Evolutionary conservation across 2,797 vertebrate genomes (phyloP), one percentile per base, ranked within the genome.

Genomic region (Echeneis naucrates): DNA sequence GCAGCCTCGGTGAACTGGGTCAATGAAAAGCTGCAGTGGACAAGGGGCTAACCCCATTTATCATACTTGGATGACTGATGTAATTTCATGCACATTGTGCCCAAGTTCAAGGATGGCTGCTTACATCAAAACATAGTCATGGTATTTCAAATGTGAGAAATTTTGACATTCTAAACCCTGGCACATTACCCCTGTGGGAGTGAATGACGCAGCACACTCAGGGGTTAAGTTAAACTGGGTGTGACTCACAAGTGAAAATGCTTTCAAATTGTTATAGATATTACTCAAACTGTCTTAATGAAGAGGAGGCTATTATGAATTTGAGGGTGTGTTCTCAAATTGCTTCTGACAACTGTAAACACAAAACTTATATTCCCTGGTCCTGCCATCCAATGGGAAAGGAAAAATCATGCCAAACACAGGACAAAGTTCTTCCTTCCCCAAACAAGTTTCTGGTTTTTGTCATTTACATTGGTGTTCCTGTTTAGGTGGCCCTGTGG

Each of bases 401-500:
- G 62, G 56, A 62, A 59, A 90, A 60, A 67, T 27, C 51, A 10
- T 6, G 16, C 32, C 38, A 17, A 54, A 26, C 47, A 35, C 38
- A 6, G 38, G 8, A 58, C 55, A 24, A 0, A 40, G 45, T 27
- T 40, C 16, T 47, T 58, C 19, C 79, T 78, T 76, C 75, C 75
- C 75, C 69, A n/a, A 26, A 42, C 16, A 8, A 52, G 72, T 72
- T 66, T 72, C 69, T 24, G 16, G 45, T 59, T 79, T 66, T 21
- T 47, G 21, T 65, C 51, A 82, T 81, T 77, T 70, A 67, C 82
- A 83, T 87, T 57, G 71, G 53, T 72, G 65, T 81, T 50, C 16
- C 50, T 73, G 30, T 68, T 59, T 67, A 81, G 88, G 72, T 75
- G 72, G 61, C 82, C 85, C 84, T 68, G 55, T 74, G 86, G 82